phyloP scores from a whole-genome alignment of 2,113 vertebrate genomes.

The Grallaria varia region DNA sequence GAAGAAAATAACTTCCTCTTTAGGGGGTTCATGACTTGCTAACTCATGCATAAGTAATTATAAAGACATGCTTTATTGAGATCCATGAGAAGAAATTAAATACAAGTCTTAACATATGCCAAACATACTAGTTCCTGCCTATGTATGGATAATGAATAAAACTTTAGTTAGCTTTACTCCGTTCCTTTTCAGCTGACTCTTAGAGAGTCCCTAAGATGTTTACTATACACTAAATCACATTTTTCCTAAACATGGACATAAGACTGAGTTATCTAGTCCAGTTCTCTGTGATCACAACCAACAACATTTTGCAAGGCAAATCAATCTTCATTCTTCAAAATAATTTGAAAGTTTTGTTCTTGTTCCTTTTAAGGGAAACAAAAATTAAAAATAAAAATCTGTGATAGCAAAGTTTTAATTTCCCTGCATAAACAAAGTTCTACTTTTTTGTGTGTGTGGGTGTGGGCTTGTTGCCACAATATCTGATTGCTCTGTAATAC shows the following conservation, averaged over 20 bases:
- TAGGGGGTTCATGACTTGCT: neutral
- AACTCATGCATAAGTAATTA: neutral
- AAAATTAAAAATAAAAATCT: neutral
- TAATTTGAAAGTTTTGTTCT: neutral
- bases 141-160: neutral
- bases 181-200: neutral
- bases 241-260: neutral
- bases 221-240: neutral
- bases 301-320: neutral
- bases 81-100: neutral
- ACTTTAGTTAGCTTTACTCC: neutral
- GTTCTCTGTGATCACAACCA: neutral
- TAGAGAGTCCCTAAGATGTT: neutral
- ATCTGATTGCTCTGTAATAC: slow-evolving; percentile 38
- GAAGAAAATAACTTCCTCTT: neutral
- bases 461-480: slow-evolving; percentile 13
- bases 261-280: neutral
- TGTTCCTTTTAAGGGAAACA: neutral
- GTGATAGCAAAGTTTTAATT: neutral
- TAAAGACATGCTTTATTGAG: neutral
- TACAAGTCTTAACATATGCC: neutral
- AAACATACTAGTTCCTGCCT: neutral
- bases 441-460: neutral
- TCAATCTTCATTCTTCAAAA: neutral
- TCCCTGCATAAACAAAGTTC: neutral